phyloP scores from a whole-genome alignment of 2,888 invertebrate species.

The Mystacides longicornis region DNA sequence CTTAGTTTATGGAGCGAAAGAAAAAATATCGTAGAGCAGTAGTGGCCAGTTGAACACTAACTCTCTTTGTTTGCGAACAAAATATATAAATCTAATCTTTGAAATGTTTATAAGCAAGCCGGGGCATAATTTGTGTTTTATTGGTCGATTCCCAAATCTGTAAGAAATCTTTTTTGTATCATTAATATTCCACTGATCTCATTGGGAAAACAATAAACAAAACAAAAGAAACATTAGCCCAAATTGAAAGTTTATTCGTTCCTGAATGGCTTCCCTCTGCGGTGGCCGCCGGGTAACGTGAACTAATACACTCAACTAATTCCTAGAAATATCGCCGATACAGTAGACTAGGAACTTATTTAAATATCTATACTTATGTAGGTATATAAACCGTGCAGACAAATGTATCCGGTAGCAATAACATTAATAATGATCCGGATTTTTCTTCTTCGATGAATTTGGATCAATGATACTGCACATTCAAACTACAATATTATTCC shows the following conservation, averaged over 20 bases:
- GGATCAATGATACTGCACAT: no score
- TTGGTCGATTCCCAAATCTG: constrained; percentile 5
- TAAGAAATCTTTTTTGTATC: constrained; percentile 14
- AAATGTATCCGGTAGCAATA: no score
- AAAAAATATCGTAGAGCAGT: constrained; percentile 3
- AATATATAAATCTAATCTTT: constrained; percentile 7
- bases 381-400: no score
- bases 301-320: no score
- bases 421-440: no score
- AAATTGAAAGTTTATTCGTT: constrained; percentile 13
- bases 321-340: no score
- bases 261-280: background rate
- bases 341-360: no score
- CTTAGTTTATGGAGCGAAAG: constrained; percentile 2
- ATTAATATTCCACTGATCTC: constrained; percentile 16
- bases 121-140: constrained; percentile 11
- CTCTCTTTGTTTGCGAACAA: constrained; percentile 3
- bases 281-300: no score
- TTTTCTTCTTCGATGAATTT: no score
- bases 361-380: no score
- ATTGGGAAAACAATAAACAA: constrained; percentile 13
- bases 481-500: no score
- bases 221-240: constrained; percentile 13
- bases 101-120: constrained; percentile 12
- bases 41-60: constrained; percentile 8